These are phyloP conservation scores for Mylabris phalerata DNA, from an alignment of 1,140 invertebrate species.

Conservation along the genomic window DNA sequence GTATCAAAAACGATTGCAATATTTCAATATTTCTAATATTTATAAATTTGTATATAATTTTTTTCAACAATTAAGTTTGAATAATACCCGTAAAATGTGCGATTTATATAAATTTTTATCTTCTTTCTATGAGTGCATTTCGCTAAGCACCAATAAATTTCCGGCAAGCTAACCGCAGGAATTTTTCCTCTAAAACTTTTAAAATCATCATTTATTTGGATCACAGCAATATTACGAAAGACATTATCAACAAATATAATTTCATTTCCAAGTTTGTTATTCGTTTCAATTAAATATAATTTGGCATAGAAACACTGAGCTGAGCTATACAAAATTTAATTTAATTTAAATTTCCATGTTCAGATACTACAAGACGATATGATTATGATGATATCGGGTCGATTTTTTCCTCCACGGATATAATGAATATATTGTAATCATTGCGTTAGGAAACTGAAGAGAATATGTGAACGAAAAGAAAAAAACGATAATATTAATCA, in stretches of 20 bases:
- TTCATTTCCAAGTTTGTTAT: too few species aligned
- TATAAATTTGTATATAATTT: background rate
- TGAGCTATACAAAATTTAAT: too few species aligned
- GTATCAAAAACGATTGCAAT: conserved; percentile 4
- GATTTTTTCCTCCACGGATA: conserved; percentile 33
- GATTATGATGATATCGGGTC: conserved; percentile 14
- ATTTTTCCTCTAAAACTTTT: background rate
- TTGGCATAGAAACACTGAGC: too few species aligned
- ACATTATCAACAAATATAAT: background rate
- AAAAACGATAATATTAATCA: background rate
- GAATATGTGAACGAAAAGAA: background rate
- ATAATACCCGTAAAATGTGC: conserved; percentile 14
- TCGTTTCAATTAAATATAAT: too few species aligned
- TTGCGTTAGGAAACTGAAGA: background rate
- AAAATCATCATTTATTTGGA: conserved; percentile 9
- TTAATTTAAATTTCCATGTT: too few species aligned
- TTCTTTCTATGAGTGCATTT: conserved; percentile 5
- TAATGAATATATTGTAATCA: conserved; percentile 11
- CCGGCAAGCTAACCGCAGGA: conserved; percentile 9
- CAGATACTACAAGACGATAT: too few species aligned
- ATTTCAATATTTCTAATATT: too few species aligned
- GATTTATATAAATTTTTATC: background rate
- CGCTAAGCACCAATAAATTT: conserved; percentile 15
- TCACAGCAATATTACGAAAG: conserved; percentile 16
- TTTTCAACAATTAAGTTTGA: conserved; percentile 5